A percentile compares a stretch with the other conserved stretches of the same genome.
phyloP scores from a whole-genome alignment of 2,888 invertebrate species.

The Sericinus montela region DNA sequence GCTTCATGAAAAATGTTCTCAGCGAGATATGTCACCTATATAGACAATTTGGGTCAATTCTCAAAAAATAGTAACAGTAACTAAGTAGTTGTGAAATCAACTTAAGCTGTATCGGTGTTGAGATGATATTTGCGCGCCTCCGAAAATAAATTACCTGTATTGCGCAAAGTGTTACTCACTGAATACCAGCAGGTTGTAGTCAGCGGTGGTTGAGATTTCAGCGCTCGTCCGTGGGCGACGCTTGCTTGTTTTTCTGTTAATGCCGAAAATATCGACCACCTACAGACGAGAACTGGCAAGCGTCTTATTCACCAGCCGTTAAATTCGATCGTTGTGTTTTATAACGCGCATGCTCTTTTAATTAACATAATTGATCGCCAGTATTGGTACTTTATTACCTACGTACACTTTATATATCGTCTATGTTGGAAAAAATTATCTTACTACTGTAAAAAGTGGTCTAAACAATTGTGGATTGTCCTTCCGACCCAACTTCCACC shows the following conservation, averaged over 20 bases:
- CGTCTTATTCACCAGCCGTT: conserved; percentile 24
- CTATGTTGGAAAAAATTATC: too few species aligned
- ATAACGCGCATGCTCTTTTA: conserved; percentile 7
- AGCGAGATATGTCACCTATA: conserved; percentile 2
- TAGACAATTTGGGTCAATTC: conserved; percentile 3
- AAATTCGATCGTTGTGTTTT: conserved; percentile 28
- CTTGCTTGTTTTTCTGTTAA: conserved; percentile 47
- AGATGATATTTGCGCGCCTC: conserved; percentile 20
- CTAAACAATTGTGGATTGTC: too few species aligned
- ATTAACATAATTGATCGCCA: too few species aligned
- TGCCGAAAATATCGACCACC: conserved; percentile 60
- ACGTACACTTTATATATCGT: too few species aligned
- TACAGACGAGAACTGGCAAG: conserved; percentile 45
- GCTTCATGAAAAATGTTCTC: neutral
- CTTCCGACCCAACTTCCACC: too few species aligned
- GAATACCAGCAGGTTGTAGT: conserved; percentile 51
- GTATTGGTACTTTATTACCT: too few species aligned
- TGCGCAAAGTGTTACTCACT: conserved; percentile 61
- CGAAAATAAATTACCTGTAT: conserved; percentile 58
- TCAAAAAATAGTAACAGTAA: conserved; percentile 4
- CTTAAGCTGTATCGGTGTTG: neutral
- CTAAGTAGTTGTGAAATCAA: neutral
- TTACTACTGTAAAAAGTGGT: too few species aligned
- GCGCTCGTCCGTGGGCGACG: conserved; percentile 38
- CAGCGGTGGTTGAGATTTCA: conserved; percentile 32